Conservation (phyloP, 1,140 invertebrate species). For the Coelopa frigida region DNA sequence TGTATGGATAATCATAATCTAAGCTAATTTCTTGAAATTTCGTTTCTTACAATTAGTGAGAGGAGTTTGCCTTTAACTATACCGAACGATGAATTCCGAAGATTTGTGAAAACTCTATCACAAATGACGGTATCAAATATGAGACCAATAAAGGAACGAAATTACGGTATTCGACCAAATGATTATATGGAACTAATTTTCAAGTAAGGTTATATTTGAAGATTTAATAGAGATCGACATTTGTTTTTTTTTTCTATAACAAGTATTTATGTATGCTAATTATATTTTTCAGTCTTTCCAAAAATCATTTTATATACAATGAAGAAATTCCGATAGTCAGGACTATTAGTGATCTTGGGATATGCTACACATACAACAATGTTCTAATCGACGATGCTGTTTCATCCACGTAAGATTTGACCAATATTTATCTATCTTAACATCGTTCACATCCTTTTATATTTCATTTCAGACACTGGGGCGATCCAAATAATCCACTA, state of each 20-base stretch:
- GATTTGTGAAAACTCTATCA: background rate
- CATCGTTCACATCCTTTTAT: no score
- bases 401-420: background rate
- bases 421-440: no score
- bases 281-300: background rate
- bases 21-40: background rate
- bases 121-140: background rate
- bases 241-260: background rate
- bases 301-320: background rate
- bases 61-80: background rate
- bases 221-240: background rate
- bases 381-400: background rate
- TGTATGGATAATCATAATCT: background rate
- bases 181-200: conserved; percentile 6
- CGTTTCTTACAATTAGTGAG: background rate
- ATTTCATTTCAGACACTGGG: background rate
- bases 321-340: background rate
- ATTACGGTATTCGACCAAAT: background rate
- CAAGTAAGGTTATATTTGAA: conserved; percentile 6
- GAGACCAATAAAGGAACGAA: background rate
- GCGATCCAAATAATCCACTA: conserved; percentile 1
- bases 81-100: no score
- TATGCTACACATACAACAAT: conserved; percentile 7
- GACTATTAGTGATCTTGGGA: conserved; percentile 6
- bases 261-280: background rate